phyloP scores from a whole-genome alignment of 1,140 invertebrate genomes.

The Tribolium madens region DNA sequence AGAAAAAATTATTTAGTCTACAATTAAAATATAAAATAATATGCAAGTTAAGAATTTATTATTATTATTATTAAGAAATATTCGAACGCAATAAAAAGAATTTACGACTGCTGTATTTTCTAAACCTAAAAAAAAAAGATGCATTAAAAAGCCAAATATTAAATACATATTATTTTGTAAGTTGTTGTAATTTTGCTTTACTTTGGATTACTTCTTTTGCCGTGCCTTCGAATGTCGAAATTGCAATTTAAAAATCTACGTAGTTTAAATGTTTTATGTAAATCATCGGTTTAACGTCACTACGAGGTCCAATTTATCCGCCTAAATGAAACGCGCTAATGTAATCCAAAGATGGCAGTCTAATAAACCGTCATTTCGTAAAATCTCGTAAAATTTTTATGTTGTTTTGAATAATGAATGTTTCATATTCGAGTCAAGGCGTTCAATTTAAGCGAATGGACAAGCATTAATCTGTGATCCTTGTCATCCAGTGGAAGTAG shows the following conservation, averaged over 20 bases:
- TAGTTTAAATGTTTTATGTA: constrained; percentile 33
- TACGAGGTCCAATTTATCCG: constrained; percentile 22
- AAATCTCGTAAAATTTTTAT: constrained; percentile 19
- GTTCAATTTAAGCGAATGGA: neutral
- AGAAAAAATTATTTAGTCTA: no score
- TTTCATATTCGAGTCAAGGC: neutral
- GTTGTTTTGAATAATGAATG: constrained; percentile 23
- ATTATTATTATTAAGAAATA: no score
- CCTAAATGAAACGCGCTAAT: constrained; percentile 38
- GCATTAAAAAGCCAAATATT: no score
- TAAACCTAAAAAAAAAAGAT: no score
- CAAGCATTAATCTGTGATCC: constrained; percentile 7
- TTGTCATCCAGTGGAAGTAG: constrained; percentile 17
- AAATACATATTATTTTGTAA: no score
- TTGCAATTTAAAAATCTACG: constrained; percentile 28
- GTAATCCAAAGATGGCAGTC: constrained; percentile 14
- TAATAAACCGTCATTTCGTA: constrained; percentile 32
- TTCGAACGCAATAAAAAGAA: no score
- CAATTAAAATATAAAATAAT: neutral
- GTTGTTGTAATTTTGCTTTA: no score
- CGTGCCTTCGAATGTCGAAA: neutral
- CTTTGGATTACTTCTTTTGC: no score
- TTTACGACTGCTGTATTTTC: no score
- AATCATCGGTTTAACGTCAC: constrained; percentile 32
- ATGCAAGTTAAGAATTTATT: neutral